phyloP scores from a whole-genome alignment of 1,140 invertebrate genomes.

The Whitmania pigra region DNA sequence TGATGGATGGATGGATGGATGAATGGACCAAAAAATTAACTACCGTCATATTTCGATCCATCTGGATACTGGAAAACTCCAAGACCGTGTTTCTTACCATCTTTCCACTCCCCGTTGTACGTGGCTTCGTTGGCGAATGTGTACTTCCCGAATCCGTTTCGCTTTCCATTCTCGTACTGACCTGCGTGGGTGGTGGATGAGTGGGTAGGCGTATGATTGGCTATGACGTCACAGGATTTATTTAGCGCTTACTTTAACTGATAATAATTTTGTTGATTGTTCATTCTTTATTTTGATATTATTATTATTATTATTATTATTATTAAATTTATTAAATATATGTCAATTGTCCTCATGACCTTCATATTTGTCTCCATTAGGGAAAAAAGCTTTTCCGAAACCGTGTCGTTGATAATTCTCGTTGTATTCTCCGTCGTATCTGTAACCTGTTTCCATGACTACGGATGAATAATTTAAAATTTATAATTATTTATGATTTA shows the following conservation, averaged over 20 bases:
- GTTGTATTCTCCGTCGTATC: conserved; percentile 65
- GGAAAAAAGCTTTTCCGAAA: conserved; percentile 60
- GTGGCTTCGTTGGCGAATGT: conserved; percentile 57
- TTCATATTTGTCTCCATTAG: conserved; percentile 70
- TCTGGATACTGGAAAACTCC: conserved; percentile 72
- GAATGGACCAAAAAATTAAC: not conserved
- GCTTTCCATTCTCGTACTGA: conserved; percentile 59
- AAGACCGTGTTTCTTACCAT: conserved; percentile 61
- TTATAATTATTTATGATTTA: not conserved
- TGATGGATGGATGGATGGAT: not conserved
- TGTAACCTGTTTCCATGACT: conserved; percentile 11
- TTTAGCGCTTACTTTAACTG: too few relatives aligned
- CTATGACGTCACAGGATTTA: too few relatives aligned
- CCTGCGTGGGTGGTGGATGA: conserved; percentile 40
- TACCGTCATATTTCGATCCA: conserved; percentile 59
- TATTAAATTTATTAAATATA: too few relatives aligned
- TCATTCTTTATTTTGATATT: too few relatives aligned
- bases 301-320: too few relatives aligned
- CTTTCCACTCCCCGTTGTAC: conserved; percentile 63
- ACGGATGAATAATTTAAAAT: not conserved
- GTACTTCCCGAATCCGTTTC: conserved; percentile 57
- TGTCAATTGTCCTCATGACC: conserved; percentile 50
- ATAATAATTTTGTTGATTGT: too few relatives aligned
- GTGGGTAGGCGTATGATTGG: too few relatives aligned
- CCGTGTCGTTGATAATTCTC: conserved; percentile 61